Conservation (phyloP, 2,888 invertebrate species). For the Bombylius major region DNA sequence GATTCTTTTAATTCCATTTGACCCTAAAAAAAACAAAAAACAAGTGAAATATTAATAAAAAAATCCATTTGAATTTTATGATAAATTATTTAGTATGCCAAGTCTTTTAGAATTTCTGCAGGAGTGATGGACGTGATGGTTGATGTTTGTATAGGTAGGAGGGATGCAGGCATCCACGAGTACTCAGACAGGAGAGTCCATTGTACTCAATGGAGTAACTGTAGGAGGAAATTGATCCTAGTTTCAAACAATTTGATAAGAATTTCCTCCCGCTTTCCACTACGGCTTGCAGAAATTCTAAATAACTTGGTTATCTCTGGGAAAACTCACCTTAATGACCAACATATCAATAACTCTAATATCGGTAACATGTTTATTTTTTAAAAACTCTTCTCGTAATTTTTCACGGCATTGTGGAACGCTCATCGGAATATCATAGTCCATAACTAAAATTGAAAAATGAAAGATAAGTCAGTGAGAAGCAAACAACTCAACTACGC, state of each 20-base stretch:
- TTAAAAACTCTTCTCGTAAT: conserved; percentile 64
- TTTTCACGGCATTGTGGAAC: conserved; percentile 56
- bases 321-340: conserved; percentile 79
- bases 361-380: conserved; percentile 67
- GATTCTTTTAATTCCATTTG: conserved; percentile 91
- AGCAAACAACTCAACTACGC: too few relatives aligned
- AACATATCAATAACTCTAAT: conserved; percentile 83
- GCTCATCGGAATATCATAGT: conserved; percentile 70
- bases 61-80: too few relatives aligned
- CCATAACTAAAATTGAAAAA: conserved; percentile 49
- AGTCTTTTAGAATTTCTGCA: background rate
- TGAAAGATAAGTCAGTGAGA: background rate
- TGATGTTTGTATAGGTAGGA: too few relatives aligned
- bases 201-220: too few relatives aligned
- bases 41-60: background rate
- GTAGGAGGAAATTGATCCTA: too few relatives aligned
- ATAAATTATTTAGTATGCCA: background rate
- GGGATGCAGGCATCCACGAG: too few relatives aligned
- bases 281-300: background rate
- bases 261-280: background rate
- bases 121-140: too few relatives aligned
- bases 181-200: too few relatives aligned
- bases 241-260: background rate
- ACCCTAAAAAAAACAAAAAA: conserved; percentile 44
- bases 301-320: too few relatives aligned